These are phyloP conservation scores for Erithacus rubecula DNA, from an alignment of 2,797 vertebrate genomes.

Conservation along the genomic window DNA sequence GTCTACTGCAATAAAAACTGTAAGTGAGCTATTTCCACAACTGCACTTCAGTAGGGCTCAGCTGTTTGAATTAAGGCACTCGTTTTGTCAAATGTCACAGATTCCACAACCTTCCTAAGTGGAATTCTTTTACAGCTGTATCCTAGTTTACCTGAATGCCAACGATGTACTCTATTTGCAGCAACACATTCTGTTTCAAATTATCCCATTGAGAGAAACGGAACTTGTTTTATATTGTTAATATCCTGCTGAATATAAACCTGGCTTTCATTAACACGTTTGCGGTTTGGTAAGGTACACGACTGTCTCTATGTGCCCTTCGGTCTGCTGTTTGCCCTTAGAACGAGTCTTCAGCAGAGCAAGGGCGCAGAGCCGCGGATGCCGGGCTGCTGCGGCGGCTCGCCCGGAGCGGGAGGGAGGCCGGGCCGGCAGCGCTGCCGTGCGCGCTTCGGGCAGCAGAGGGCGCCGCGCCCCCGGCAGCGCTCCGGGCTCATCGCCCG, in stretches of 20 bases:
- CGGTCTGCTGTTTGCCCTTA: fast-evolving
- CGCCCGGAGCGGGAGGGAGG: no score
- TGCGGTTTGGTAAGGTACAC: background rate
- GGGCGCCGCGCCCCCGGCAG: background rate
- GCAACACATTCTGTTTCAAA: background rate
- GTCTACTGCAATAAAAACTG: background rate
- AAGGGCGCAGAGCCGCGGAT: fast-evolving
- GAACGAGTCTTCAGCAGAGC: fast-evolving
- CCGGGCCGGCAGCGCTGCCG: background rate
- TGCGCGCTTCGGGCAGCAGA: background rate
- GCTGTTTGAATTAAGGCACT: background rate
- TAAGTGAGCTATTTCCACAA: background rate
- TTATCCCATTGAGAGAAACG: fast-evolving
- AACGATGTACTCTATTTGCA: background rate
- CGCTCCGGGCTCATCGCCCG: background rate
- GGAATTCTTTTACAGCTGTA: background rate
- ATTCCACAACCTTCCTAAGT: background rate
- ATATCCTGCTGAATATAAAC: background rate
- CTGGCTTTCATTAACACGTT: background rate
- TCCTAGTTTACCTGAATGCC: background rate
- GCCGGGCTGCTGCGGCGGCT: background rate
- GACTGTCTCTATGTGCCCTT: fast-evolving
- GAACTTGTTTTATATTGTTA: background rate
- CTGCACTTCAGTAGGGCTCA: background rate
- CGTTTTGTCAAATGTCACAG: background rate